Base-by-base conservation (phyloP, 1,140 invertebrate species). In the Apis florea region DNA sequence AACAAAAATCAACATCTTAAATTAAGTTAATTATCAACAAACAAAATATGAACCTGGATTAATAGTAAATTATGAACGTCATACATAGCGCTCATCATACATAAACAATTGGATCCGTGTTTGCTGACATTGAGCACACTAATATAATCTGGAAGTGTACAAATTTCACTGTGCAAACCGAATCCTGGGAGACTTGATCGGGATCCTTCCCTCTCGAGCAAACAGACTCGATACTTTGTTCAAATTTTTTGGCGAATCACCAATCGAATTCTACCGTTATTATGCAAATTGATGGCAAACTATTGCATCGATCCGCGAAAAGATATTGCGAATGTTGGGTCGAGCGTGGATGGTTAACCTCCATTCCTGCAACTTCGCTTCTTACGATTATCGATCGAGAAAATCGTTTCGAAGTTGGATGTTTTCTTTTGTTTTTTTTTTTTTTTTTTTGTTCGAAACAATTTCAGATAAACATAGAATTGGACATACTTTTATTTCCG, bases 271-370 rank as follows among this genome's bases (percentile, higher is more conserved):
- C 17, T 1, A 1, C 19, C 1, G 15, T 61, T 53, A 11, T 74
- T 80, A 40, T 80, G 61, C 53, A 80, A 80, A 80, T 74, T 61
- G 40, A 66, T 67, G 15, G 78, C 78, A 80, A 80, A 80, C 78
- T 80, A 70, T 80, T 80, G 78, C 78, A 13, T 40, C 21, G 40
- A 26, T 12, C 2, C 61, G 24, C 51, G 17, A 21, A 13, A 80
- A 64, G 40, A 56, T 26, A 13, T 26, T 15, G 12, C 4, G 13
- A 11, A 51, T 21, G 21, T 47, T 24, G 6, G 11, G 21, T 12
- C 26, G 26, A 47, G 40, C 5, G 21, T 66, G 2, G 61, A 76
- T 26, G 10, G 12, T 15, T 12, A n/a, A 10, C 13, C 6, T 31
- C 13, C 13, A 15, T n/a, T 79, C 5, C 63, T 11, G 8, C n/a